These are phyloP conservation scores for Sphinx pinastri DNA, from an alignment of 2,888 invertebrate genomes.

Conservation along the genomic window DNA sequence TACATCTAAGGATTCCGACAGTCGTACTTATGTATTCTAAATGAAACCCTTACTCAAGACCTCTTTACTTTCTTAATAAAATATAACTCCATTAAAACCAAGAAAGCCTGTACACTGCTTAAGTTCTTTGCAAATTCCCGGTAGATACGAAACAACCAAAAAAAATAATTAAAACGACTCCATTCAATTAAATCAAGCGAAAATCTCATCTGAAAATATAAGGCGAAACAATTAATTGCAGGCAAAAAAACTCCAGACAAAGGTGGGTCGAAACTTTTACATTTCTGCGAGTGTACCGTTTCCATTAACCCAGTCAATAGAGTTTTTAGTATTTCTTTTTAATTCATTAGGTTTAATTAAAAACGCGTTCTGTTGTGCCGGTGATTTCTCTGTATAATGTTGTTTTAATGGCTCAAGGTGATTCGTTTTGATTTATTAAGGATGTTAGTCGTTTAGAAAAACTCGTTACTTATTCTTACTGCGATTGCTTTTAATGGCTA, in stretches of 20 bases:
- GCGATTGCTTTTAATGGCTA: too few species aligned
- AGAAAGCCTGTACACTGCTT: slow-evolving; percentile 3
- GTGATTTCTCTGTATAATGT: slow-evolving; percentile 31
- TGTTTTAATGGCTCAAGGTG: slow-evolving; percentile 28
- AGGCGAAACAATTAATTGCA: slow-evolving; percentile 49
- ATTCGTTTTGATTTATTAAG: slow-evolving; percentile 19
- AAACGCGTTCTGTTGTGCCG: slow-evolving; percentile 30
- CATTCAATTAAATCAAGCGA: slow-evolving; percentile 45
- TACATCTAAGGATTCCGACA: too few species aligned
- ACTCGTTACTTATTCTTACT: not conserved
- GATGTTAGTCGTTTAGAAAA: slow-evolving; percentile 1
- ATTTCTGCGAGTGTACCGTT: slow-evolving; percentile 16
- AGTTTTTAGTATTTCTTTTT: slow-evolving; percentile 35
- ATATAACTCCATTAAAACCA: slow-evolving; percentile 18
- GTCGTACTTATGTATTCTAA: too few species aligned
- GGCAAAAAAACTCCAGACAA: slow-evolving; percentile 36
- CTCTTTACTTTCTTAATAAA: slow-evolving; percentile 6
- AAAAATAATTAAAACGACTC: slow-evolving; percentile 31
- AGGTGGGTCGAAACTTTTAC: slow-evolving; percentile 24
- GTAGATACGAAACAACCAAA: slow-evolving; percentile 33
- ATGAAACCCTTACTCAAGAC: not conserved
- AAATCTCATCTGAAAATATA: slow-evolving; percentile 42
- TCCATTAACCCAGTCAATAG: slow-evolving; percentile 45
- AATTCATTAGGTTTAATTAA: slow-evolving; percentile 44
- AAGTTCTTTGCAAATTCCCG: slow-evolving; percentile 20